Evolutionary conservation across 2,888 invertebrate genomes (phyloP), one percentile per base, ranked within the genome.

Genomic region (Epinotia brunnichana): DNA sequence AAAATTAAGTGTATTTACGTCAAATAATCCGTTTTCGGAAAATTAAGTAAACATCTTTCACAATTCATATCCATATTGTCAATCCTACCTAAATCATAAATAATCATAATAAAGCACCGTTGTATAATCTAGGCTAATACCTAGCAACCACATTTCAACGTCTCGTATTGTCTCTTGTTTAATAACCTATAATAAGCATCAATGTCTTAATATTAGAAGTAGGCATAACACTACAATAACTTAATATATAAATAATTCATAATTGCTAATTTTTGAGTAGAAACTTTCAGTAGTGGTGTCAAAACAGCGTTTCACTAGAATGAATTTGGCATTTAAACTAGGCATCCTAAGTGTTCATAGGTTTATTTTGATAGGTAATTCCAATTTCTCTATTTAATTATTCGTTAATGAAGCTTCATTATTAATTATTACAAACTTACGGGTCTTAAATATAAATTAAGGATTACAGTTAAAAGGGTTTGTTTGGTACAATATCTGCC

Each of bases 401-500:
- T 51, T 51, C 13, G 24, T 62, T n/a, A 67, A 56, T 66, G 67
- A 69, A 61, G 59, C 48, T 56, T 72, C 75, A 75, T 76, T 76
- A 75, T 76, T 76, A 77, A 76, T 78, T 82, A 83, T 80, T 81
- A 80, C 76, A 78, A n/a, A 74, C 79, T 75, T 86, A 88, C 87
- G 87, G 87, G 88, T 88, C 83, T 83, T 80, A 83, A 75, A 70
- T 63, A 72, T 62, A 76, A 77, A 73, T 79, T 78, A 79, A 76
- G 80, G 80, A 80, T 80, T 81, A 78, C 76, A 66, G 53, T 61
- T 72, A 72, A 68, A 54, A 35, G 35, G 48, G 24, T 67, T 72
- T 39, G n/a, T 35, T 66, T 67, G 59, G 44, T 62, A 48, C 24
- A 4, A 29, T 48, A 10, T 60, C 24, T 53, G 41, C 53, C 7